phyloP scores from a whole-genome alignment of 2,797 vertebrate genomes.

The Notoglanidium macrostoma region DNA sequence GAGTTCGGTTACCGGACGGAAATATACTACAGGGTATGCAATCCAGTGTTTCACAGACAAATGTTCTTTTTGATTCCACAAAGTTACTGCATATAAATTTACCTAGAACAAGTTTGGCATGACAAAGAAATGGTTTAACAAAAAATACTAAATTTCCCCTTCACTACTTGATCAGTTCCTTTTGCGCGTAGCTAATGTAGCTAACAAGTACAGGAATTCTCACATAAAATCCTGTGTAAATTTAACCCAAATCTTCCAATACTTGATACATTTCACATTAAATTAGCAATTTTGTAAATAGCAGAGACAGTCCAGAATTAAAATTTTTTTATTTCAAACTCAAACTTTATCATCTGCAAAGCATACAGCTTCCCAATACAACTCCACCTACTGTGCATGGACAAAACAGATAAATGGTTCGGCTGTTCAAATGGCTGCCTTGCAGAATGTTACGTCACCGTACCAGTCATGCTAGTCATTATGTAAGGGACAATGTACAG shows the following conservation, averaged over 20 bases:
- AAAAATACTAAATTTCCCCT: background rate
- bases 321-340: background rate
- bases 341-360: background rate
- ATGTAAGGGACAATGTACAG: no score
- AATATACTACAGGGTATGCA: conserved; percentile 85
- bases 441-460: no score
- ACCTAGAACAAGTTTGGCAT: background rate
- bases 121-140: background rate
- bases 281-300: background rate
- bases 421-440: no score
- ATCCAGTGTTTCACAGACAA: background rate
- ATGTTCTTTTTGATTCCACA: no score
- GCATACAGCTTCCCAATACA: background rate
- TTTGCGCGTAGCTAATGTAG: background rate
- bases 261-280: background rate
- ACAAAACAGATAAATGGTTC: background rate
- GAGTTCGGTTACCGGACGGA: conserved; percentile 86
- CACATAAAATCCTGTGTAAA: background rate
- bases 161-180: background rate
- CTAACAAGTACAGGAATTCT: background rate
- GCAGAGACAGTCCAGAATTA: background rate
- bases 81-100: background rate
- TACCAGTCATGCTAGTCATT: background rate
- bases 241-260: background rate
- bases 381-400: background rate